phyloP scores from a whole-genome alignment of 1,140 invertebrate species.

The Aphaenogaster rudis region DNA sequence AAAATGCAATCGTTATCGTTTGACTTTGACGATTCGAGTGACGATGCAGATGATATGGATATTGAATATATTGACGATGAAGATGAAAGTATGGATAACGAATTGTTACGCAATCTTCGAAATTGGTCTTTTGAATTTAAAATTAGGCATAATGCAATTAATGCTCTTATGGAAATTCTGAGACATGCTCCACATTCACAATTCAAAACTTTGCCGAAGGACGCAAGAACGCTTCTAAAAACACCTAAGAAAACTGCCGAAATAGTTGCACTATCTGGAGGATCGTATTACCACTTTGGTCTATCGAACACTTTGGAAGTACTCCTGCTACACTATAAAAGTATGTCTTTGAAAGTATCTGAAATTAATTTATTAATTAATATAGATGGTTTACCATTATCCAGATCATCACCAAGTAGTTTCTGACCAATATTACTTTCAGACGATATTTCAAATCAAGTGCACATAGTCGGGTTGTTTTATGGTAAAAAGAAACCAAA shows the following conservation, averaged over 20 bases:
- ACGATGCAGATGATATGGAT: not conserved
- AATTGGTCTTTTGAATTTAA: slow-evolving; percentile 34
- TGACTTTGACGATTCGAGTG: not conserved
- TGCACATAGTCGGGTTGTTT: slow-evolving; percentile 22
- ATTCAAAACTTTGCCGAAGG: slow-evolving; percentile 15
- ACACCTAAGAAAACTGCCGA: slow-evolving; percentile 6
- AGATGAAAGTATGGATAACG: slow-evolving; percentile 9
- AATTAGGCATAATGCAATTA: slow-evolving; percentile 22
- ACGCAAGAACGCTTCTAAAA: slow-evolving; percentile 24
- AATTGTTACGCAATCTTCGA: slow-evolving; percentile 8
- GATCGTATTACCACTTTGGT: slow-evolving; percentile 22
- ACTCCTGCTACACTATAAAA: not conserved
- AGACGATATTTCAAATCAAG: slow-evolving; percentile 38
- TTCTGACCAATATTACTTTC: slow-evolving; percentile 42
- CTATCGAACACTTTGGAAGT: not conserved
- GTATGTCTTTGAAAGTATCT: slow-evolving; percentile 25
- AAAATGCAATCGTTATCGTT: slow-evolving; percentile 8
- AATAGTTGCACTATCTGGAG: slow-evolving; percentile 19
- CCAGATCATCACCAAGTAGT: slow-evolving; percentile 16
- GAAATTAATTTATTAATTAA: slow-evolving; percentile 32
- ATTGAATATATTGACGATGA: not conserved
- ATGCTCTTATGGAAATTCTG: slow-evolving; percentile 26
- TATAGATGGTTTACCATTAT: slow-evolving; percentile 33
- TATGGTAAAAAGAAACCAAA: slow-evolving; percentile 25
- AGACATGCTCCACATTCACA: slow-evolving; percentile 9